phyloP scores from a whole-genome alignment of 2,113 vertebrate genomes.

The Callipepla squamata region DNA sequence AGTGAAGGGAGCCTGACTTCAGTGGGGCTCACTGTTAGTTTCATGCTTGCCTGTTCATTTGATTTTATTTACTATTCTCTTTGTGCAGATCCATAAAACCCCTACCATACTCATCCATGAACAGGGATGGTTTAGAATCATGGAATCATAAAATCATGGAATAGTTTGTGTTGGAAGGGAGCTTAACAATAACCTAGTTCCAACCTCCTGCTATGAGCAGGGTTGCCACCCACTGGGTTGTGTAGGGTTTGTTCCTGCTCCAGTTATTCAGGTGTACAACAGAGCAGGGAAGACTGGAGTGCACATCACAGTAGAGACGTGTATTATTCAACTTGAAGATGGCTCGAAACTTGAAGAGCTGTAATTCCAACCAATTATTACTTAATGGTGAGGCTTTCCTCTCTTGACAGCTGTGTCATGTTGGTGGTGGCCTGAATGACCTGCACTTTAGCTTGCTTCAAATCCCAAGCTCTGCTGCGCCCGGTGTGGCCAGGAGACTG shows the following conservation, averaged over 20 bases:
- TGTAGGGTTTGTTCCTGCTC: not conserved
- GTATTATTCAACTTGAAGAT: not conserved
- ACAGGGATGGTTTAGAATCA: no score
- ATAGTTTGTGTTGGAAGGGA: not conserved
- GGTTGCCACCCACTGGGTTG: not conserved
- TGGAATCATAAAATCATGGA: no score
- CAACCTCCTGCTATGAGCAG: no score
- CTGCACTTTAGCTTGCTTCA: not conserved
- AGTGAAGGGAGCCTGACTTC: not conserved
- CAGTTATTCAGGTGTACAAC: not conserved
- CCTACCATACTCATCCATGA: not conserved
- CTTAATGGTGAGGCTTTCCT: conserved; percentile 73
- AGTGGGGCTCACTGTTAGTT: not conserved
- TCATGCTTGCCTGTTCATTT: not conserved
- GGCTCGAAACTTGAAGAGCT: not conserved
- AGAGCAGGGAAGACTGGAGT: fast-evolving
- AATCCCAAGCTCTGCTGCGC: not conserved
- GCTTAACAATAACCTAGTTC: not conserved
- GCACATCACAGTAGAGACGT: fast-evolving
- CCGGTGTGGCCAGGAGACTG: not conserved
- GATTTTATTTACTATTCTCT: not conserved
- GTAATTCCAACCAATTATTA: fast-evolving
- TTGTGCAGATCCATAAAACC: not conserved
- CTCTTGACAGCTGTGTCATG: not conserved
- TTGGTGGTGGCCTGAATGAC: not conserved